Evolutionary conservation across 2,888 invertebrate genomes (phyloP).

Genomic region (Acleris holmiana): DNA sequence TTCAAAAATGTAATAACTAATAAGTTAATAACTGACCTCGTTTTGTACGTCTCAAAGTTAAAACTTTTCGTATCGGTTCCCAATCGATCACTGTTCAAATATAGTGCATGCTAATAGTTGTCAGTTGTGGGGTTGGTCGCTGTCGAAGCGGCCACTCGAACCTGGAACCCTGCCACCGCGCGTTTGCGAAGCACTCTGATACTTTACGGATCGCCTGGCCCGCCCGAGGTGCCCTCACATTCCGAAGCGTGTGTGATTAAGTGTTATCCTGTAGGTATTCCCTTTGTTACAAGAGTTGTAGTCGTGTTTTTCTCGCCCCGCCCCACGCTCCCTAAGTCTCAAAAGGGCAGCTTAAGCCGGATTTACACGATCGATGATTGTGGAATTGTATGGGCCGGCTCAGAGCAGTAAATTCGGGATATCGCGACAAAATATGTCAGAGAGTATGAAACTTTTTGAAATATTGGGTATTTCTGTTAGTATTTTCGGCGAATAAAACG

Average conservation of each 20-base stretch:
- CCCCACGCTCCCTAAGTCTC: constrained; percentile 51
- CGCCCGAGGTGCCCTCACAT: constrained; percentile 48
- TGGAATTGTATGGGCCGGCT: constrained; percentile 51
- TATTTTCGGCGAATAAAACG: not conserved
- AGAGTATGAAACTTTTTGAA: constrained; percentile 30
- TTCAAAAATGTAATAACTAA: too few relatives aligned
- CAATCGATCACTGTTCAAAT: too few relatives aligned
- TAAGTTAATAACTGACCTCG: too few relatives aligned
- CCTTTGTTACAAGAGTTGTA: constrained; percentile 63
- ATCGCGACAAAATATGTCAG: constrained; percentile 36
- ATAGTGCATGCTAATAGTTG: too few relatives aligned
- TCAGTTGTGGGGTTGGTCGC: too few relatives aligned
- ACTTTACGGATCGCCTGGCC: constrained; percentile 20
- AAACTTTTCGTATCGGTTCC: too few relatives aligned
- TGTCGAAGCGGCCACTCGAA: not conserved
- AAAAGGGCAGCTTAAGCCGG: constrained; percentile 67
- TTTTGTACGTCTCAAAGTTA: too few relatives aligned
- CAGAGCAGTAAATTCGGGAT: constrained; percentile 36
- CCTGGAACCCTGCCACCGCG: too few relatives aligned
- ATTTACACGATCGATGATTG: constrained; percentile 70
- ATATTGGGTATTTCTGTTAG: constrained; percentile 29
- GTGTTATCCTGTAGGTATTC: constrained; percentile 60
- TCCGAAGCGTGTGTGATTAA: constrained; percentile 55
- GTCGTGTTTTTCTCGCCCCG: constrained; percentile 61
- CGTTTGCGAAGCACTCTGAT: constrained; percentile 5